phyloP scores from a whole-genome alignment of 1,140 invertebrate genomes.

The Neodiprion lecontei region DNA sequence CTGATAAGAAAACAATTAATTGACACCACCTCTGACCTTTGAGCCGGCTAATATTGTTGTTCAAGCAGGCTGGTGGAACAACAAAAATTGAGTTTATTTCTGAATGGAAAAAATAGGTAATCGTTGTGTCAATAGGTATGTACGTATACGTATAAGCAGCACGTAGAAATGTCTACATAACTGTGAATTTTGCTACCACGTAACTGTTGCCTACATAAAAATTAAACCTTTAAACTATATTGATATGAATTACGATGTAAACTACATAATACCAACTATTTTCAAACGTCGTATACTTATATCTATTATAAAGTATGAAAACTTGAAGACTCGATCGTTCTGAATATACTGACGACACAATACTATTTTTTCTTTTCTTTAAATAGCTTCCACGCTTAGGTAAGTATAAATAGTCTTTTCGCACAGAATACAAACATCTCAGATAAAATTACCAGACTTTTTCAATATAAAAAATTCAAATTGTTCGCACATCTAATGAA shows the following conservation, averaged over 20 bases:
- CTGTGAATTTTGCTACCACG: conserved; percentile 1
- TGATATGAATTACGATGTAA: conserved; percentile 2
- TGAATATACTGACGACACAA: too few species aligned
- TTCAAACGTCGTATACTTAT: not conserved
- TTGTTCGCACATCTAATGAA: too few species aligned
- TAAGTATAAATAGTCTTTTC: too few species aligned
- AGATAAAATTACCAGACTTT: too few species aligned
- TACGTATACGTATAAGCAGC: conserved; percentile 3
- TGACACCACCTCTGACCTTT: too few species aligned
- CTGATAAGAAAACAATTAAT: too few species aligned
- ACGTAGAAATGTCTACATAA: conserved; percentile 5
- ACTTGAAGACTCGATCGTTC: not conserved
- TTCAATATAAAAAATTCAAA: too few species aligned
- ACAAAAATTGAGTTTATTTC: not conserved
- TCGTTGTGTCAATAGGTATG: conserved; percentile 3
- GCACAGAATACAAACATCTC: too few species aligned
- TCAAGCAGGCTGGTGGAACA: not conserved
- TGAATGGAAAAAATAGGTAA: not conserved
- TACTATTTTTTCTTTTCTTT: too few species aligned
- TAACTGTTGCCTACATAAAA: not conserved
- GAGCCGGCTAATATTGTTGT: too few species aligned
- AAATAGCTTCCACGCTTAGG: too few species aligned
- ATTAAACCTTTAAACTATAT: not conserved
- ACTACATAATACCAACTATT: not conserved
- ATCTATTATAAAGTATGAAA: conserved; percentile 1